phyloP scores from a whole-genome alignment of 1,140 invertebrate genomes.

The Apis florea region DNA sequence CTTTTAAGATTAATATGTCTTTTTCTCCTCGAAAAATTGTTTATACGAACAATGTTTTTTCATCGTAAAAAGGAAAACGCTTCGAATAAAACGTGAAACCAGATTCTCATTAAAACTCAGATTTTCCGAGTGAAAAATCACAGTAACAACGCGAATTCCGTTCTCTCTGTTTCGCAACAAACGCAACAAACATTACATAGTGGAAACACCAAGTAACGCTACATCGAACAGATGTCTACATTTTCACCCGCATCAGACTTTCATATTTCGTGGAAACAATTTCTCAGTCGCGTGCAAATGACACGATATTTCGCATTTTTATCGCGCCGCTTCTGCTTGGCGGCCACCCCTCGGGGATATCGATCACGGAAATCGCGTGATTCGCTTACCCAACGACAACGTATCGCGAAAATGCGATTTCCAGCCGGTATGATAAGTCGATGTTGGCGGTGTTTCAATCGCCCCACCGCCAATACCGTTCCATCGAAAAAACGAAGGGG shows the following conservation, averaged over 20 bases:
- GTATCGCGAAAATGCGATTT: constrained; percentile 21
- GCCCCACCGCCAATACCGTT: not conserved
- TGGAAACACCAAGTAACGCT: not conserved
- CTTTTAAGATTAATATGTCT: too few species aligned
- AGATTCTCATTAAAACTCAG: too few species aligned
- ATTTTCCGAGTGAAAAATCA: too few species aligned
- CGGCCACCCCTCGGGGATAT: not conserved
- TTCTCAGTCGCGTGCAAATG: constrained; percentile 27
- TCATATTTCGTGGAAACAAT: constrained; percentile 43
- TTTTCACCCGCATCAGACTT: constrained; percentile 40
- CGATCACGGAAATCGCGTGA: constrained; percentile 25
- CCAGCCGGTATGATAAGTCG: constrained; percentile 1
- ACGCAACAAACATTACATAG: not conserved
- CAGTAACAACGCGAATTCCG: not conserved
- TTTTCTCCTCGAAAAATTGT: too few species aligned
- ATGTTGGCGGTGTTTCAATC: not conserved
- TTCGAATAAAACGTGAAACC: too few species aligned
- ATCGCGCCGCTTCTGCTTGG: constrained; percentile 9
- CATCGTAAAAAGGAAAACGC: too few species aligned
- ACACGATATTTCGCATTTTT: constrained; percentile 36
- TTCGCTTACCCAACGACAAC: not conserved
- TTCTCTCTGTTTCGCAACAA: not conserved
- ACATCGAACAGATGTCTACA: not conserved
- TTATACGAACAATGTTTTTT: too few species aligned
- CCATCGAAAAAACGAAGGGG: not conserved